phyloP scores from a whole-genome alignment of 2,888 invertebrate genomes.

The Nasonovia ribisnigri region DNA sequence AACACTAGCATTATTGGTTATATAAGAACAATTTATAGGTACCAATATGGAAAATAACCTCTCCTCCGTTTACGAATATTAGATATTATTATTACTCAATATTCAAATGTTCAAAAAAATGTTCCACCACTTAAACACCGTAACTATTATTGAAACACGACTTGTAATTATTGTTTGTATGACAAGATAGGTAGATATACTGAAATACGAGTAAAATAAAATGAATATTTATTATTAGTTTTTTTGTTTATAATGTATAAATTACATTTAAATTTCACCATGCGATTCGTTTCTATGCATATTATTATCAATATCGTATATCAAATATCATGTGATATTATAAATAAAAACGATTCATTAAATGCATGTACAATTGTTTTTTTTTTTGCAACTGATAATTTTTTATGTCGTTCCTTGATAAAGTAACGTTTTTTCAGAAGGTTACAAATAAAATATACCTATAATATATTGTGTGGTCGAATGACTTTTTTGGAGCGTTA shows the following conservation, averaged over 20 bases:
- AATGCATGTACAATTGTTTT: neutral
- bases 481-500: neutral
- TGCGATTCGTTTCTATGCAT: neutral
- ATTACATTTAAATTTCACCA: neutral
- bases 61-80: neutral
- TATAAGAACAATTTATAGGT: neutral
- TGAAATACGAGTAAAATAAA: constrained; percentile 1
- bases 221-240: neutral
- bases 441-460: neutral
- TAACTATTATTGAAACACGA: neutral
- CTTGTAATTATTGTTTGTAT: neutral
- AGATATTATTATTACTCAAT: constrained; percentile 6
- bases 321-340: neutral
- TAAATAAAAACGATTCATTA: neutral
- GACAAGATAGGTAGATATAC: neutral
- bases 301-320: neutral
- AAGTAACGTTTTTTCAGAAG: neutral
- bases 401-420: neutral
- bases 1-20: neutral
- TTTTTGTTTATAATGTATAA: neutral
- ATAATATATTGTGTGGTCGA: neutral
- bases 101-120: neutral
- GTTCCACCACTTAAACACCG: constrained; percentile 9
- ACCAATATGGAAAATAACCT: neutral
- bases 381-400: neutral